phyloP scores from a whole-genome alignment of 92 coral and sea anemone genomes.

The Heteractis magnifica region DNA sequence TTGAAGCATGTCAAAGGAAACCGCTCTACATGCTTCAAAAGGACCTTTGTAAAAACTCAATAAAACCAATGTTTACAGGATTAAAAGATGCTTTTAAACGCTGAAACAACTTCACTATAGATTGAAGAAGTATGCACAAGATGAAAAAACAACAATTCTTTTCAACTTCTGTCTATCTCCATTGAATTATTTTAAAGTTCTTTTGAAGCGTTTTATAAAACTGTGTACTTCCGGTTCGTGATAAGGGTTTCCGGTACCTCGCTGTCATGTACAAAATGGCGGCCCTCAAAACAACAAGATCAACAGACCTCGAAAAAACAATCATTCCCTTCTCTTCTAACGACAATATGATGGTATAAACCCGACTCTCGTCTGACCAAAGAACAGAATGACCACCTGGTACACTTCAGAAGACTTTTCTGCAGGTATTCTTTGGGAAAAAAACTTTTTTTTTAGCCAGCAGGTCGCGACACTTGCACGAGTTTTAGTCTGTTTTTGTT shows the following conservation, averaged over 20 bases:
- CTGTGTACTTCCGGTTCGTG: slow-evolving; percentile 21
- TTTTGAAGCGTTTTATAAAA: neutral
- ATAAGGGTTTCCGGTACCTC: slow-evolving; percentile 33
- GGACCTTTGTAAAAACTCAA: too few relatives aligned
- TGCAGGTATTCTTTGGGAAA: slow-evolving; percentile 50
- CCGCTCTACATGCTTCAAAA: too few relatives aligned
- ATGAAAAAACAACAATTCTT: too few relatives aligned
- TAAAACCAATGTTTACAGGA: too few relatives aligned
- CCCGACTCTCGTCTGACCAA: neutral
- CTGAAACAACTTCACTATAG: too few relatives aligned
- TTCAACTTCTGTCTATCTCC: too few relatives aligned
- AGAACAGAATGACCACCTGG: slow-evolving; percentile 78
- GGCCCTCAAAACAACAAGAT: neutral
- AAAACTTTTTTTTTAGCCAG: slow-evolving; percentile 6
- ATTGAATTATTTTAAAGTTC: too few relatives aligned
- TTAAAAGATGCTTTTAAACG: too few relatives aligned
- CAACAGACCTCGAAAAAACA: slow-evolving; percentile 15
- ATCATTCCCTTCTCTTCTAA: neutral
- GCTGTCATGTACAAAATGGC: slow-evolving; percentile 25
- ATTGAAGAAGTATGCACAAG: too few relatives aligned
- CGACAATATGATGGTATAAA: slow-evolving; percentile 1
- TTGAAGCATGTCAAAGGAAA: too few relatives aligned
- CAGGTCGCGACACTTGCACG: slow-evolving; percentile 16
- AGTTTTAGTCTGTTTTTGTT: neutral
- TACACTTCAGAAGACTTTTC: slow-evolving; percentile 61